These are phyloP conservation scores for Augiades crinisus DNA, from an alignment of 2,888 invertebrate species.

Conservation along the genomic window DNA sequence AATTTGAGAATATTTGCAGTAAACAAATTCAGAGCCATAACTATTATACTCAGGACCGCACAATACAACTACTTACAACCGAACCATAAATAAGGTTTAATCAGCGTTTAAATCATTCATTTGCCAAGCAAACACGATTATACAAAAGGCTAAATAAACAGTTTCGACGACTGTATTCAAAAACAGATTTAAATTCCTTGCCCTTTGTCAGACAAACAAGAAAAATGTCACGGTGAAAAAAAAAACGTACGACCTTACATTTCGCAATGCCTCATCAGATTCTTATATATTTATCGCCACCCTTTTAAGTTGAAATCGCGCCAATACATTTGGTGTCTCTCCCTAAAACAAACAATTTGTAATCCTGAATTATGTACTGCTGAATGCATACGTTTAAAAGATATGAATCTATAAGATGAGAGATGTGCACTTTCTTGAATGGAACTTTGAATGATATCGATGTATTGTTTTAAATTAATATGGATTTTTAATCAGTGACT, in stretches of 20 bases:
- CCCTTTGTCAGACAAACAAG: constrained; percentile 64
- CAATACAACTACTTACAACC: constrained; percentile 38
- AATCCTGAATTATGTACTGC: constrained; percentile 79
- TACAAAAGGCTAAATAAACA: constrained; percentile 57
- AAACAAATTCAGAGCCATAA: constrained; percentile 20
- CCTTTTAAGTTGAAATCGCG: constrained; percentile 76
- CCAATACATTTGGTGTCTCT: constrained; percentile 76
- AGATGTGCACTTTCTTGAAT: constrained; percentile 45
- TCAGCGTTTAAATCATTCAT: constrained; percentile 65
- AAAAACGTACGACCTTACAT: constrained; percentile 49
- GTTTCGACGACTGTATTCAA: constrained; percentile 51
- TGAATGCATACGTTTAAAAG: constrained; percentile 80
- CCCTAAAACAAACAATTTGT: constrained; percentile 81
- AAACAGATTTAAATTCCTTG: constrained; percentile 57
- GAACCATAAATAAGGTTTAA: constrained; percentile 46
- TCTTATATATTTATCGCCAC: constrained; percentile 72
- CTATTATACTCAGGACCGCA: constrained; percentile 29
- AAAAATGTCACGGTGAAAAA: constrained; percentile 53
- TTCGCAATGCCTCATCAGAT: constrained; percentile 64
- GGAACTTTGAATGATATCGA: constrained; percentile 40
- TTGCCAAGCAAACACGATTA: constrained; percentile 51
- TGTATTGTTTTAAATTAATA: constrained; percentile 18
- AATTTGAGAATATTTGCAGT: constrained; percentile 12
- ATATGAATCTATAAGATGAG: constrained; percentile 75
- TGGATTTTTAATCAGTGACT: too few species aligned